Percentiles rank a stretch among this genome's conserved stretches.
Conservation (phyloP, 92 coral and sea anemone species). For the Porites divaricata region DNA sequence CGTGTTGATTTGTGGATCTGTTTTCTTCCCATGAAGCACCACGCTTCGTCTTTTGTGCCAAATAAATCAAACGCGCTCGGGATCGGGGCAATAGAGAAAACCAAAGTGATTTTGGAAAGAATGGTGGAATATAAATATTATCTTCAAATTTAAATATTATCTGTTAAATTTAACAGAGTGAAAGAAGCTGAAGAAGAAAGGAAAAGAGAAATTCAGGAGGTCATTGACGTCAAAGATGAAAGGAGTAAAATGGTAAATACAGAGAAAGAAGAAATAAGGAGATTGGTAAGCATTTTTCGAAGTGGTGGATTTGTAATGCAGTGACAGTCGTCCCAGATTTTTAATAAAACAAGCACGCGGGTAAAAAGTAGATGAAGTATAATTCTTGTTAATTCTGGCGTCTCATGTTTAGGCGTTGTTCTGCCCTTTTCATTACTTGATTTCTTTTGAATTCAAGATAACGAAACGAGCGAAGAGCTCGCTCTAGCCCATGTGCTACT, state of each 20-base stretch:
- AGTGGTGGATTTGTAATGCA: not conserved
- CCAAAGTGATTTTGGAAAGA: not conserved
- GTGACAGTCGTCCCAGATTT: no score
- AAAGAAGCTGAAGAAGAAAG: conserved; percentile 75
- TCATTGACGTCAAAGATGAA: conserved; percentile 70
- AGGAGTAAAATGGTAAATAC: conserved; percentile 80
- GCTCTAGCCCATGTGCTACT: no score
- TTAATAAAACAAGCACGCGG: no score
- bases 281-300: conserved; percentile 48
- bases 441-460: no score
- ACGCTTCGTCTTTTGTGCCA: not conserved
- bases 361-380: no score
- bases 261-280: conserved; percentile 81
- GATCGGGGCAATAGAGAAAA: not conserved
- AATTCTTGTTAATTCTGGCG: no score
- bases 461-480: no score
- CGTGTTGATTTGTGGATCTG: not conserved
- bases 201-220: conserved; percentile 53
- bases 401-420: no score
- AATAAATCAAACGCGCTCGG: not conserved
- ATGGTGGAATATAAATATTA: no score
- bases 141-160: no score
- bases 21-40: not conserved
- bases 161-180: conserved; percentile 47
- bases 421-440: no score